phyloP scores from a whole-genome alignment of 2,797 vertebrate genomes.

The Sternotherus odoratus region DNA sequence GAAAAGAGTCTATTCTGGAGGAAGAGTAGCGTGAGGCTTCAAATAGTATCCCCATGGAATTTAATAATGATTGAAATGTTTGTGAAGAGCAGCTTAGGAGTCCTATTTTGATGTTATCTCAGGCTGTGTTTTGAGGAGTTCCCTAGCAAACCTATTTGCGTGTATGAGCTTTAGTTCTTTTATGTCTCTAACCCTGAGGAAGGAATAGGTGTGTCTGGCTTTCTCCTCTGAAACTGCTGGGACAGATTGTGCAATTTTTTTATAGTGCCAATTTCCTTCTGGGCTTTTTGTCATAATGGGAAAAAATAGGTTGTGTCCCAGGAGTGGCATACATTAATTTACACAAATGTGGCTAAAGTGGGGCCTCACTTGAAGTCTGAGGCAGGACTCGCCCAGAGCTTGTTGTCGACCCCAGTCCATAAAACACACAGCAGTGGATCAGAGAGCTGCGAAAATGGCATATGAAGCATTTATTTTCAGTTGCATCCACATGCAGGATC shows the following conservation, averaged over 20 bases:
- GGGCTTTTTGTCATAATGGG: conserved; percentile 59
- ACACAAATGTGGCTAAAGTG: background rate
- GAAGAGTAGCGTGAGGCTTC: background rate
- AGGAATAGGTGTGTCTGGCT: conserved; percentile 70
- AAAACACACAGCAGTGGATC: background rate
- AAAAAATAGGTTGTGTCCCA: conserved; percentile 51
- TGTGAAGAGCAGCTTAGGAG: conserved; percentile 41
- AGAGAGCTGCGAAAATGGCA: background rate
- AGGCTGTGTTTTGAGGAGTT: conserved; percentile 48
- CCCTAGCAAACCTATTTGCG: conserved; percentile 54
- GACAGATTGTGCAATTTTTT: conserved; percentile 50
- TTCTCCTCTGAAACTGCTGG: conserved; percentile 65
- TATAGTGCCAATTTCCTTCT: conserved; percentile 63
- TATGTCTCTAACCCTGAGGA: conserved; percentile 56
- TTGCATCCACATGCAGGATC: background rate
- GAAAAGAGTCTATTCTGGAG: background rate
- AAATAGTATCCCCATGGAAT: background rate
- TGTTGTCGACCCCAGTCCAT: background rate
- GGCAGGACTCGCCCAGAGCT: background rate
- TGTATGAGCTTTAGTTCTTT: conserved; percentile 42
- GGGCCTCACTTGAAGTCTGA: background rate
- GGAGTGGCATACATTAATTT: conserved; percentile 15
- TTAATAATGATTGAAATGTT: conserved; percentile 7
- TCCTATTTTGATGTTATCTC: conserved; percentile 22
- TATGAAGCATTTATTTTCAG: background rate